Evolutionary conservation across 2,113 vertebrate genomes (phyloP).

Genomic region (Boulengeromyrus knoepffleri): DNA sequence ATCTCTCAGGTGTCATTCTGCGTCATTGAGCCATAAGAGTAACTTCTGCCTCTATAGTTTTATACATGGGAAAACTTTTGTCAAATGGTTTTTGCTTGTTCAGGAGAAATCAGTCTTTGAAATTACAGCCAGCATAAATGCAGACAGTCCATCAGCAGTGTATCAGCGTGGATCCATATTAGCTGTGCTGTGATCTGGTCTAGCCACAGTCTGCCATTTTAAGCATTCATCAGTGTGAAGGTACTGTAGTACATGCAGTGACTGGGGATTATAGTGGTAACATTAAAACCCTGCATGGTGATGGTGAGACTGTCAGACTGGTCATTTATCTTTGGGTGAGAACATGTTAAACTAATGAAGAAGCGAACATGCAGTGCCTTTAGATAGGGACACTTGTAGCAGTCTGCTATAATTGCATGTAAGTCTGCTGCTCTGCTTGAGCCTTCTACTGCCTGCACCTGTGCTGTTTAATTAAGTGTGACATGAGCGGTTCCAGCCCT

Average conservation of each 20-base stretch:
- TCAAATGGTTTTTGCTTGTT: neutral
- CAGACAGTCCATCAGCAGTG: neutral
- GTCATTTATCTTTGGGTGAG: neutral
- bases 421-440: neutral
- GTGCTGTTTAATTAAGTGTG: neutral
- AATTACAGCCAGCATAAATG: neutral
- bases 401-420: neutral
- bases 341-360: neutral
- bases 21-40: neutral
- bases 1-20: neutral
- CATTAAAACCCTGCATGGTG: neutral
- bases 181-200: neutral
- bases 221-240: neutral
- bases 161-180: neutral
- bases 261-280: neutral
- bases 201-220: neutral
- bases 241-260: neutral
- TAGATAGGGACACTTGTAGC: neutral
- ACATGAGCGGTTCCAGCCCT: neutral
- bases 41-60: neutral
- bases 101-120: neutral
- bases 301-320: neutral
- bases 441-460: neutral
- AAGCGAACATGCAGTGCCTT: neutral
- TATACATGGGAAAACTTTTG: neutral